These are phyloP conservation scores for Tenthredo notha DNA, from an alignment of 2,888 invertebrate genomes.

Conservation along the genomic window DNA sequence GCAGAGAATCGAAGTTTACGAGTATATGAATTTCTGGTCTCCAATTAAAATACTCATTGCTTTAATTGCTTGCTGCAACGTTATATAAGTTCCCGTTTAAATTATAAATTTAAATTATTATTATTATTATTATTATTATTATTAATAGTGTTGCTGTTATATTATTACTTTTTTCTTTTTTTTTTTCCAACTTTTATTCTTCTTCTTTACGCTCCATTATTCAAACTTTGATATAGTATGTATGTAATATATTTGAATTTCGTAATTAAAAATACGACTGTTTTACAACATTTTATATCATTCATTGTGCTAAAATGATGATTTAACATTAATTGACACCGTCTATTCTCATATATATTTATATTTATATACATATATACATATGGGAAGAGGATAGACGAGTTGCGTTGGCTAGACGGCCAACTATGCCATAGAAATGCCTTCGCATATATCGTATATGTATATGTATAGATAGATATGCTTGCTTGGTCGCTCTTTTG, in stretches of 20 bases:
- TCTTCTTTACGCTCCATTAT: not conserved
- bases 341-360: not conserved
- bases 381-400: not conserved
- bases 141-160: not conserved
- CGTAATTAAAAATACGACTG: not conserved
- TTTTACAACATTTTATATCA: not conserved
- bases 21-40: constrained; percentile 18
- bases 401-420: constrained; percentile 37
- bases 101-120: constrained; percentile 12
- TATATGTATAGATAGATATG: not conserved
- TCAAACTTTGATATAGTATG: not conserved
- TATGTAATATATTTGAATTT: not conserved
- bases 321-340: constrained; percentile 4
- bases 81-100: not conserved
- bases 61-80: constrained; percentile 28
- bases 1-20: constrained; percentile 26
- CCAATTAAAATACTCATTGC: constrained; percentile 37
- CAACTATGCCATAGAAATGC: constrained; percentile 46
- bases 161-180: not conserved
- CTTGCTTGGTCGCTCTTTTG: not conserved
- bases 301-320: not conserved
- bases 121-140: not conserved
- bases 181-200: not conserved
- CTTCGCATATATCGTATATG: not conserved
- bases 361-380: not conserved